Evolutionary conservation across 2,888 invertebrate genomes (phyloP).

Genomic region (Syrphus vitripennis): DNA sequence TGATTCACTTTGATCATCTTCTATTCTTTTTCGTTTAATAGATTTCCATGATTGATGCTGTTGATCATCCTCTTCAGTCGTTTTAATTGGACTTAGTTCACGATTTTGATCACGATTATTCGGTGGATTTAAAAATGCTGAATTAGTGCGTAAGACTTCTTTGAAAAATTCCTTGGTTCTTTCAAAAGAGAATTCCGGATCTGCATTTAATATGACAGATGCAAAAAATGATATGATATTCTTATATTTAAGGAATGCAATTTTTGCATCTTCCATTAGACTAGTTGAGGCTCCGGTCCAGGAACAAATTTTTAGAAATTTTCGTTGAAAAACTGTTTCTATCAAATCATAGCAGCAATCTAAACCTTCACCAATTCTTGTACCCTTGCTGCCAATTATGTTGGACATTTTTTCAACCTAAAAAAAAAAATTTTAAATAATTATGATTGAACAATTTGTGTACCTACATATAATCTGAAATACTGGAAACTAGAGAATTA

Average conservation of each 20-base stretch:
- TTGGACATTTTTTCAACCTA: neutral
- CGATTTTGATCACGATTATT: neutral
- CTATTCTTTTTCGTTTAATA: neutral
- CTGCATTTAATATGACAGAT: neutral
- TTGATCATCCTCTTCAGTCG: neutral
- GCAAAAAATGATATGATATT: neutral
- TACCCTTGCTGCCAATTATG: neutral
- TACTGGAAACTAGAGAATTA: too few relatives aligned
- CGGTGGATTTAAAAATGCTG: neutral
- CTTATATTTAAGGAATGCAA: neutral
- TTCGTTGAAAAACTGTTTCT: neutral
- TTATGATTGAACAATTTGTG: too few relatives aligned
- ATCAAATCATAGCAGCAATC: neutral
- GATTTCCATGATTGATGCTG: neutral
- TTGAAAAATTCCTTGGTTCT: neutral
- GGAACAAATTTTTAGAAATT: neutral
- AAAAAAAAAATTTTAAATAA: neutral
- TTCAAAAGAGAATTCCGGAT: neutral
- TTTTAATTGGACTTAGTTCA: neutral
- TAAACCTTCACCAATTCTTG: neutral
- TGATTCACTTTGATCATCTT: neutral
- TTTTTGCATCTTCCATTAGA: neutral
- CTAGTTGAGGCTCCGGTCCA: neutral
- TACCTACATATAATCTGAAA: too few relatives aligned
- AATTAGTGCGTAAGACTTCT: neutral